A percentile compares a stretch with the other conserved stretches of the same genome.
These are phyloP conservation scores for Silurus glanis DNA, from an alignment of 2,113 vertebrate genomes.

Conservation along the genomic window DNA sequence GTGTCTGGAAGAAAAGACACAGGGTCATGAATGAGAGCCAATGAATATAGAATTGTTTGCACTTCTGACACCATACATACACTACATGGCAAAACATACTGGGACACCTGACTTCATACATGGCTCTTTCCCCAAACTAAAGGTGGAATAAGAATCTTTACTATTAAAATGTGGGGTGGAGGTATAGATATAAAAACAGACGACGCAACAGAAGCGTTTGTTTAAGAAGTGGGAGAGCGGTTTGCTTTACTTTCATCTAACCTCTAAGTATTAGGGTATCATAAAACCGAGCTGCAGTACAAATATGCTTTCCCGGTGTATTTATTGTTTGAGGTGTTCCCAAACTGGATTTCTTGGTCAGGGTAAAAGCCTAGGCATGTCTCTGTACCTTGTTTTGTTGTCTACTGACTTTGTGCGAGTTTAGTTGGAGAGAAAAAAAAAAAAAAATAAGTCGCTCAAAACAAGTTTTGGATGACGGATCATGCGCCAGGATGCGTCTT, in stretches of 20 bases:
- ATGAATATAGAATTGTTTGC: no score
- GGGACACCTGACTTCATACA: no score
- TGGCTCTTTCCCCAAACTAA: no score
- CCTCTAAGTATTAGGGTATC: not conserved
- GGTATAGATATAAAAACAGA: not conserved
- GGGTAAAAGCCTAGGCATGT: conserved; percentile 6
- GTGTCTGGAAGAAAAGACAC: not conserved
- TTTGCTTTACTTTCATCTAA: not conserved
- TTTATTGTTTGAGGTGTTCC: not conserved
- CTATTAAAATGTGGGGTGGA: not conserved
- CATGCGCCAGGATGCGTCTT: not conserved
- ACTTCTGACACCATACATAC: no score
- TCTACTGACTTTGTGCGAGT: not conserved
- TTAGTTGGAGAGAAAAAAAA: no score
- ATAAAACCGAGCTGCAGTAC: not conserved
- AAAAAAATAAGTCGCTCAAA: not conserved
- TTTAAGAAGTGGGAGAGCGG: not conserved
- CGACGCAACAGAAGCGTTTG: not conserved
- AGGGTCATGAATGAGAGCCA: no score
- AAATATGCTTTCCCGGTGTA: no score
- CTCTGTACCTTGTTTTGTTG: not conserved
- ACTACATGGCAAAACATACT: no score
- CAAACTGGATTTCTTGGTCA: not conserved
- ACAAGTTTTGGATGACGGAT: not conserved
- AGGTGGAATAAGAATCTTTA: not conserved